Evolutionary conservation across 2,797 vertebrate species (phyloP).

Genomic region (Microchirus variegatus): DNA sequence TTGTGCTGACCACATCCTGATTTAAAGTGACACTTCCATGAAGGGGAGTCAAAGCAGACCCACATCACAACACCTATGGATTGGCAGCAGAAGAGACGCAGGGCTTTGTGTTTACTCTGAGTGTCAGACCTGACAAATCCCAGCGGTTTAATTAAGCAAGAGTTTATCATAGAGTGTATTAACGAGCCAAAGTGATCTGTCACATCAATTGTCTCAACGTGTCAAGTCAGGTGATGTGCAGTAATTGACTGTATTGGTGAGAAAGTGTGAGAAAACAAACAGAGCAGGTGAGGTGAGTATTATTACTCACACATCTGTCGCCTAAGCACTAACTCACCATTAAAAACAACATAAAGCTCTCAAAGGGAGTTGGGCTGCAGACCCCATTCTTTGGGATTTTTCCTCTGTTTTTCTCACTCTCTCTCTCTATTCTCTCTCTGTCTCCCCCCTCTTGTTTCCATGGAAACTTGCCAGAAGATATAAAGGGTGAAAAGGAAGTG

Average conservation of each 20-base stretch:
- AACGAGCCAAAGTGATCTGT: constrained; percentile 58
- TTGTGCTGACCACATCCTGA: too few relatives aligned
- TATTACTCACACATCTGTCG: constrained; percentile 15
- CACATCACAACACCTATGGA: constrained; percentile 10
- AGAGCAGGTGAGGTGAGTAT: constrained; percentile 19
- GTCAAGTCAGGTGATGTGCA: constrained; percentile 54
- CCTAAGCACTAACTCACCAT: constrained; percentile 18
- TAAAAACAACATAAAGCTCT: constrained; percentile 42
- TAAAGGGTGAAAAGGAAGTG: constrained; percentile 64
- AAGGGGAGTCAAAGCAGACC: constrained; percentile 4
- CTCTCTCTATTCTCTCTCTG: constrained; percentile 34
- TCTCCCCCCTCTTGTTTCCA: constrained; percentile 80
- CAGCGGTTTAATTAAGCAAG: constrained; percentile 66
- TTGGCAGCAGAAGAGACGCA: constrained; percentile 14
- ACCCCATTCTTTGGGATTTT: constrained; percentile 69
- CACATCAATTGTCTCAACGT: constrained; percentile 48
- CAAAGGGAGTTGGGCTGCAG: constrained; percentile 55
- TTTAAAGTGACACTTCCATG: constrained; percentile 10
- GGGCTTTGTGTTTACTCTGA: constrained; percentile 24
- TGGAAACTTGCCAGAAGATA: constrained; percentile 82
- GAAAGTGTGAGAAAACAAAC: constrained; percentile 54
- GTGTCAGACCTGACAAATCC: constrained; percentile 54
- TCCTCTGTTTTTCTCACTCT: constrained; percentile 33
- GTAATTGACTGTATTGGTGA: constrained; percentile 60
- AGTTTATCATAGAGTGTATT: constrained; percentile 63